phyloP scores from a whole-genome alignment of 2,113 vertebrate species.

The Gyps fulvus region DNA sequence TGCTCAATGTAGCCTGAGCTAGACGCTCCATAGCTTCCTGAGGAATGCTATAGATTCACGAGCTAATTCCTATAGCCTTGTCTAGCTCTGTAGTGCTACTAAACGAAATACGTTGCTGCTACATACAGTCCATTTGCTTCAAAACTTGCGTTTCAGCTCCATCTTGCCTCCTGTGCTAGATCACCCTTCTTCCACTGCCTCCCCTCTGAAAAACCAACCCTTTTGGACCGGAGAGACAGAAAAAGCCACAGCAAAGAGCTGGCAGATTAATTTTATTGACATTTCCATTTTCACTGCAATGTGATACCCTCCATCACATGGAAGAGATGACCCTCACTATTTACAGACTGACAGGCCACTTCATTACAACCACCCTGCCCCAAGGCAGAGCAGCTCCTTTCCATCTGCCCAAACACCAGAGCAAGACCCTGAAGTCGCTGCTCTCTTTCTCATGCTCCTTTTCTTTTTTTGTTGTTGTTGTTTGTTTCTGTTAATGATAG shows the following conservation, averaged over 20 bases:
- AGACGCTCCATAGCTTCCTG: constrained; percentile 82
- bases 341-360: constrained; percentile 98
- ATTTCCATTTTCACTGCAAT: constrained; percentile 99
- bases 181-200: constrained; percentile 49
- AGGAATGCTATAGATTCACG: constrained; percentile 82
- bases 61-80: constrained; percentile 68
- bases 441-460: constrained; percentile 62
- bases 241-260: constrained; percentile 89
- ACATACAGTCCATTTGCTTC: constrained; percentile 44
- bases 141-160: constrained; percentile 54
- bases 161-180: constrained; percentile 24
- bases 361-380: constrained; percentile 89
- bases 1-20: constrained; percentile 81
- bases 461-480: neutral
- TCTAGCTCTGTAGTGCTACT: constrained; percentile 24
- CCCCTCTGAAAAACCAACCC: constrained; percentile 60
- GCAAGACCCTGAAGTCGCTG: constrained; percentile 81
- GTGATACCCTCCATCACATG: constrained; percentile 90
- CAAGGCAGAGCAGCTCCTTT: constrained; percentile 87
- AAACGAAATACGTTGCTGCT: constrained; percentile 46
- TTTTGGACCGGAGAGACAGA: constrained; percentile 73
- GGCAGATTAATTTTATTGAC: constrained; percentile 99
- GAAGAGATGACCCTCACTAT: constrained; percentile 90
- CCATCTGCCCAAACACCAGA: constrained; percentile 89
- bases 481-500: constrained; percentile 54